phyloP scores from a whole-genome alignment of 2,888 invertebrate species.

The Acrocera orbiculus region DNA sequence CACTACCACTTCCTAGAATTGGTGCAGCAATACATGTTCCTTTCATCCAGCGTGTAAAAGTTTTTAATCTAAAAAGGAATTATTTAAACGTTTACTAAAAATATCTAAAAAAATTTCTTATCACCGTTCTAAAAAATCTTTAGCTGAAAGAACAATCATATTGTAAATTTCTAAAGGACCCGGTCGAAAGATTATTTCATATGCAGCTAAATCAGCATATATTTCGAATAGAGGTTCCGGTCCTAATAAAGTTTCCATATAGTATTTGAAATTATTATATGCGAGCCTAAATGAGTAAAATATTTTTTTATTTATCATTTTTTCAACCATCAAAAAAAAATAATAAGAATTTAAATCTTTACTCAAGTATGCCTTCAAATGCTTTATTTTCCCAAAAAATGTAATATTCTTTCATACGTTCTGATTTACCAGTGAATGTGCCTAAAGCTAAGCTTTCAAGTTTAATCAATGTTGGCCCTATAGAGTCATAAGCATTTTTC shows the following conservation, averaged over 20 bases:
- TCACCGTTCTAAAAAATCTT: slow-evolving; percentile 58
- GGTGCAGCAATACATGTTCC: slow-evolving; percentile 61
- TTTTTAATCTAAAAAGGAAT: not conserved
- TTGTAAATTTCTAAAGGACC: slow-evolving; percentile 60
- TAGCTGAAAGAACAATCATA: slow-evolving; percentile 52
- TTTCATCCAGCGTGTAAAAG: slow-evolving; percentile 61
- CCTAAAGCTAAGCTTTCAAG: slow-evolving; percentile 69
- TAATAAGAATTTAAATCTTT: slow-evolving; percentile 14
- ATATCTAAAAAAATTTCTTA: too few species aligned
- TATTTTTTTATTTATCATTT: too few species aligned
- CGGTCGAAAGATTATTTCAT: slow-evolving; percentile 61
- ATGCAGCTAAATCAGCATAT: slow-evolving; percentile 52
- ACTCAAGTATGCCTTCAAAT: slow-evolving; percentile 46
- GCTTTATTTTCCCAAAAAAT: slow-evolving; percentile 66
- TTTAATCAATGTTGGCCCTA: slow-evolving; percentile 69
- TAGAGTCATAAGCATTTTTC: slow-evolving; percentile 54
- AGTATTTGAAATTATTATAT: slow-evolving; percentile 50
- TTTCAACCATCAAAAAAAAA: too few species aligned
- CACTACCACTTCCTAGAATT: slow-evolving; percentile 30
- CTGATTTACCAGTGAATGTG: slow-evolving; percentile 55
- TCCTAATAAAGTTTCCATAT: slow-evolving; percentile 40
- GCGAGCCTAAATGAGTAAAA: slow-evolving; percentile 47
- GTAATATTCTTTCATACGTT: slow-evolving; percentile 61
- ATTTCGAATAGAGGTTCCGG: slow-evolving; percentile 54
- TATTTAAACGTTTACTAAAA: too few species aligned